Evolutionary conservation across 2,797 vertebrate genomes (phyloP), one percentile per base, ranked within the genome.

Genomic region (Helicolenus hilgendorfi): DNA sequence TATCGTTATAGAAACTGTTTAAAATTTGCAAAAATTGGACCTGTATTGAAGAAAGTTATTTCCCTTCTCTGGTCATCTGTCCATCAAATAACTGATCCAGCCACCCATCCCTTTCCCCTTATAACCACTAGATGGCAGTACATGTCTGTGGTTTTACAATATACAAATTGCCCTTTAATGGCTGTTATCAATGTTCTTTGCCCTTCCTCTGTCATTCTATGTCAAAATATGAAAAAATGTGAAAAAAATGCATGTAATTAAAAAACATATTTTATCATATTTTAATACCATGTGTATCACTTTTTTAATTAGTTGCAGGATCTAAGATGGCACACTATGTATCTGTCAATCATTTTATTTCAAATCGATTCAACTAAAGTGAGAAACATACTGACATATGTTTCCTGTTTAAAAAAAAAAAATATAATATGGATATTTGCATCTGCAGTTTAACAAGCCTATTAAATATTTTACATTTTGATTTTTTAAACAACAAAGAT

Each of bases 101-200:
- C 41, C 4, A 67, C 18, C 27, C 27, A 60, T 75, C n/a, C 31
- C 9, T 1, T 79, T 73, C 15, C 65, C 58, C 20, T 49, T 1
- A 11, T 26, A 0, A 58, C 90, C 97, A 96, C 93, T 91, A 97
- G 97, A 96, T 97, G 97, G 95, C 97, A 95, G 90, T 96, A 91
- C 72, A 96, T 56, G 86, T 73, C 94, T 92, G 83, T 83, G 20
- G 22, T 89, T 91, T 76, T 62, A 56, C n/a, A 33, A 9, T 15
- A 64, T 7, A 71, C 9, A 71, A 11, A 41, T 67, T 60, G 63
- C 65, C 65, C 68, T 87, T 84, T 82, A 84, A 86, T 81, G 79
- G 79, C 64, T 79, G 63, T 84, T 75, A 72, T 75, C 56, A 86
- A 72, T 84, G 78, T 83, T 60, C 79, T 91, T 88, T 83, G 72